Evolutionary conservation across 1,140 invertebrate genomes (phyloP).

Genomic region (Drosophila nigrodunni): DNA sequence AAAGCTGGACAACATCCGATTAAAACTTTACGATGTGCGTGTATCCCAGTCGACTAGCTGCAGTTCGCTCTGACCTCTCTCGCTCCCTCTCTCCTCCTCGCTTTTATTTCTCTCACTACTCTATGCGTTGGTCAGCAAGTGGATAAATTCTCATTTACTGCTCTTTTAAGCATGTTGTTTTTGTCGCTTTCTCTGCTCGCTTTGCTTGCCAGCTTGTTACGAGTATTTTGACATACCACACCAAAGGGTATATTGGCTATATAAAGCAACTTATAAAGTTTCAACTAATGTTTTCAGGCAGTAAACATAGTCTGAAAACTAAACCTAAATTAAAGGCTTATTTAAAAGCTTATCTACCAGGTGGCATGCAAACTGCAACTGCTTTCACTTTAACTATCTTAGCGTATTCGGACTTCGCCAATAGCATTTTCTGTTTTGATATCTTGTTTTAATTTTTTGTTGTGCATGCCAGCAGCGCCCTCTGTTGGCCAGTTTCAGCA

Average conservation of each 20-base stretch:
- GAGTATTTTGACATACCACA: slow-evolving; percentile 3
- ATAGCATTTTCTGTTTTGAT: neutral
- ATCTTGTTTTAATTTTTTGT: slow-evolving; percentile 33
- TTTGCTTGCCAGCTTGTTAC: slow-evolving; percentile 47
- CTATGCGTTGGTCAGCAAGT: slow-evolving; percentile 69
- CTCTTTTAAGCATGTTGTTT: slow-evolving; percentile 83
- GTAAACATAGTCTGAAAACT: too few species aligned
- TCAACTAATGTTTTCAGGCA: neutral
- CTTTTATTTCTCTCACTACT: slow-evolving; percentile 1
- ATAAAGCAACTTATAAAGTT: neutral
- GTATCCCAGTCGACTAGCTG: slow-evolving; percentile 49
- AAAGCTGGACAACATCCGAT: slow-evolving; percentile 83
- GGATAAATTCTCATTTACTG: slow-evolving; percentile 84
- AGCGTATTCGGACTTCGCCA: slow-evolving; percentile 16
- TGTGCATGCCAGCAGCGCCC: slow-evolving; percentile 16
- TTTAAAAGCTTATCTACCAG: too few species aligned
- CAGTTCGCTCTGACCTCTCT: neutral
- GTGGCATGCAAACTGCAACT: too few species aligned
- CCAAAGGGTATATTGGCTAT: neutral
- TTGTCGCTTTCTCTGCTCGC: slow-evolving; percentile 64
- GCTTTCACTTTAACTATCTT: neutral
- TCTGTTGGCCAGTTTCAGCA: slow-evolving; percentile 61
- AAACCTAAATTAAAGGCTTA: too few species aligned
- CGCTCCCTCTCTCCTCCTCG: slow-evolving; percentile 10
- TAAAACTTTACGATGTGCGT: slow-evolving; percentile 83